Percentiles rank a stretch among this genome's conserved stretches.
Evolutionary conservation across 2,888 invertebrate species (phyloP).

Genomic region (Aleiodes testaceus): DNA sequence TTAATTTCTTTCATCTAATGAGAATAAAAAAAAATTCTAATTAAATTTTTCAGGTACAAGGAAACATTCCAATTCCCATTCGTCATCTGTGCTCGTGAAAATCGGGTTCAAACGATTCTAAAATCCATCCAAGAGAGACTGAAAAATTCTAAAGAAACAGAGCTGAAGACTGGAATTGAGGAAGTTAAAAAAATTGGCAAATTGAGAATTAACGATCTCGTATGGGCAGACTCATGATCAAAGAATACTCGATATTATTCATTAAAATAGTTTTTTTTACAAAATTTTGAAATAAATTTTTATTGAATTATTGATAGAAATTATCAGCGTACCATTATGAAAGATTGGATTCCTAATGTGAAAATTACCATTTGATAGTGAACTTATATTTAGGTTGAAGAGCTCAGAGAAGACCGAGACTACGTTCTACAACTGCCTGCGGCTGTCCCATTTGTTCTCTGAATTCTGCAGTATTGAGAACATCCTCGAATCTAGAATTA

Average conservation of each 20-base stretch:
- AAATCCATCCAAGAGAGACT: constrained; percentile 75
- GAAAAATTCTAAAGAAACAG: constrained; percentile 75
- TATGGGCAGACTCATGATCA: constrained; percentile 2
- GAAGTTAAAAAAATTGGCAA: constrained; percentile 82
- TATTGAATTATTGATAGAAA: constrained; percentile 3
- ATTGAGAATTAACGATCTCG: constrained; percentile 31
- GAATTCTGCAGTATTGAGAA: constrained; percentile 82
- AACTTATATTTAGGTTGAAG: constrained; percentile 77
- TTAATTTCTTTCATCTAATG: too few species aligned
- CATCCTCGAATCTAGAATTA: constrained; percentile 79
- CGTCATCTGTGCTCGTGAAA: constrained; percentile 80
- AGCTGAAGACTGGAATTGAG: constrained; percentile 76
- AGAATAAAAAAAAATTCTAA: too few species aligned
- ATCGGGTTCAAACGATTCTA: constrained; percentile 77
- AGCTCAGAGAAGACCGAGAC: constrained; percentile 78
- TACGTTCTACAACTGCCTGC: constrained; percentile 86
- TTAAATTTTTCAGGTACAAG: constrained; percentile 75
- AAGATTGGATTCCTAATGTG: constrained; percentile 46
- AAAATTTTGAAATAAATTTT: constrained; percentile 24
- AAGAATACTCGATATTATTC: neutral
- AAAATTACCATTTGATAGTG: constrained; percentile 80
- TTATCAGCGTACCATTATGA: neutral
- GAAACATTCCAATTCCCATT: constrained; percentile 81
- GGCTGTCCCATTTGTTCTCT: constrained; percentile 86
- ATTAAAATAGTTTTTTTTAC: constrained; percentile 2